Evolutionary conservation across 1,140 invertebrate species (phyloP).

Genomic region (Pseudomyrmex cubaensis): DNA sequence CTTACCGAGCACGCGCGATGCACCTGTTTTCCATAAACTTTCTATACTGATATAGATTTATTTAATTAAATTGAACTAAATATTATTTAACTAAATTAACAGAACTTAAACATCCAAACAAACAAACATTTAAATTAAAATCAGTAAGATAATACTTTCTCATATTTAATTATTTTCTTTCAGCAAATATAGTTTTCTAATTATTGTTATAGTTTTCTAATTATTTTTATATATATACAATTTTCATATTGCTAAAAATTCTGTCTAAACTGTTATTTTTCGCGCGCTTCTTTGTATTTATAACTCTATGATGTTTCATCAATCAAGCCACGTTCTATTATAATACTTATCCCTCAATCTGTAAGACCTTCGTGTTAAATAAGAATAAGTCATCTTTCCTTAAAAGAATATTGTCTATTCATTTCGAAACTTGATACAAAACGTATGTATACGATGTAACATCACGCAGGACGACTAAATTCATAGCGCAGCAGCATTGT

Average conservation of each 20-base stretch:
- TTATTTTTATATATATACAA: not conserved
- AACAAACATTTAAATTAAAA: too few relatives aligned
- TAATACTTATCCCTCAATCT: not conserved
- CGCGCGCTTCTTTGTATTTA: not conserved
- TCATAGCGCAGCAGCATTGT: too few relatives aligned
- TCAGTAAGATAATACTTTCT: too few relatives aligned
- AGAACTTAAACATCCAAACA: not conserved
- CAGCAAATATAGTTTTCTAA: not conserved
- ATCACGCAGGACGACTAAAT: too few relatives aligned
- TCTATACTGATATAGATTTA: slow-evolving; percentile 27
- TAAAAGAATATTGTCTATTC: slow-evolving; percentile 33
- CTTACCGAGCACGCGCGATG: slow-evolving; percentile 2
- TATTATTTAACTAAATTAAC: slow-evolving; percentile 19
- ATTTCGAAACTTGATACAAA: slow-evolving; percentile 32
- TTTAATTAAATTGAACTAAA: slow-evolving; percentile 37
- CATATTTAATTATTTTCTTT: not conserved
- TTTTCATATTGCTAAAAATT: not conserved
- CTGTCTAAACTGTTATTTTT: not conserved
- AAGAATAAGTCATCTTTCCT: not conserved
- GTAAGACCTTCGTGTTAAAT: not conserved
- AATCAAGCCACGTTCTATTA: not conserved
- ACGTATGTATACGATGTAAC: not conserved
- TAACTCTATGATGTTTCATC: not conserved
- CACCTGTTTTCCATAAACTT: slow-evolving; percentile 32
- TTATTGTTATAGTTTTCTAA: not conserved